Evolutionary conservation across 2,888 invertebrate genomes (phyloP), one percentile per base, ranked within the genome.

Genomic region (Ptilodon capucinus): DNA sequence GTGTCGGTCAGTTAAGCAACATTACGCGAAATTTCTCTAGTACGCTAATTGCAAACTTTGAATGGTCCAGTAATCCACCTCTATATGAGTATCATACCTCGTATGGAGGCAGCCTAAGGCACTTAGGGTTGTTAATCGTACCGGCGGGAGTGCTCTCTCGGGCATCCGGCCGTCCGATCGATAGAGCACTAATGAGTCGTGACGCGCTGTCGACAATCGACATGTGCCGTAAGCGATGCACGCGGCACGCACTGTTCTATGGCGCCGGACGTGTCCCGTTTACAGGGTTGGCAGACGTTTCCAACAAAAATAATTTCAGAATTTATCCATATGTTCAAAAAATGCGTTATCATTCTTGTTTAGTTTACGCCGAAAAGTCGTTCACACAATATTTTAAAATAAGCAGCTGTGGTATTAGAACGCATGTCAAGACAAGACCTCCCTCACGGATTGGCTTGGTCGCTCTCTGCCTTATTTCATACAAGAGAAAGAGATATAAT

Each of bases 121-220:
- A 39, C 39, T 39, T 21, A 39, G 19, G 46, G 42, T 39, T 57
- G 39, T 51, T 55, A 60, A 61, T 52, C 54, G 43, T 32, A 45
- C 30, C 30, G 41, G 30, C 25, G 40, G 32, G 38, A 52, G 47
- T 46, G 44, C 39, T 51, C 52, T 56, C 50, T 43, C 32, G 34
- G 40, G 35, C 23, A 41, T 38, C 38, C 39, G 25, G 41, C 21
- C 48, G 55, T 45, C 42, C 71, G 80, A 82, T 84, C 84, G 78
- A 85, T 85, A 81, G 71, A 63, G 61, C 74, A 72, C 79, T 86
- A 86, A 86, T 86, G 86, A 86, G 79, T 67, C 74, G 62, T 78
- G 76, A 79, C 76, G 74, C 65, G 70, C 25, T 76, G 73, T 69
- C 72, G 71, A 71, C 74, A 71, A 68, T 68, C 71, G 67, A 72